These are phyloP conservation scores for Aporophyla lueneburgensis DNA, from an alignment of 2,888 invertebrate genomes.

Conservation along the genomic window DNA sequence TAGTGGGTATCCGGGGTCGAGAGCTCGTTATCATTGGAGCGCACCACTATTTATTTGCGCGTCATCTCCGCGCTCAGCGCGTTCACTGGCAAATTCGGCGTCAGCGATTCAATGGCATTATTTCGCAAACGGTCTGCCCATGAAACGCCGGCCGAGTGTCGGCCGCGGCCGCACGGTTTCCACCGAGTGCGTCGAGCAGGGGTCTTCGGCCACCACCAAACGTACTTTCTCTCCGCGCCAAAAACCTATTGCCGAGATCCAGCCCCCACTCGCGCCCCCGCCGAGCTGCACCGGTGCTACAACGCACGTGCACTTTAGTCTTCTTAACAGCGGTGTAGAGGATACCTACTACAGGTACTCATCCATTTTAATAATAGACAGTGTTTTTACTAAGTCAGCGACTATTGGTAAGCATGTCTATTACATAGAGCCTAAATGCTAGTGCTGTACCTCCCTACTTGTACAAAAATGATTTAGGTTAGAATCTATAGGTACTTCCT, in stretches of 20 bases:
- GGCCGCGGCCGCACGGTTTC: constrained; percentile 88
- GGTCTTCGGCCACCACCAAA: constrained; percentile 87
- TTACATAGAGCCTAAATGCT: not conserved
- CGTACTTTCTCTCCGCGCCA: constrained; percentile 86
- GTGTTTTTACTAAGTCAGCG: not conserved
- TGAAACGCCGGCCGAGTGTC: constrained; percentile 86
- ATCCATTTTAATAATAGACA: not conserved
- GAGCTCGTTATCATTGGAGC: constrained; percentile 73
- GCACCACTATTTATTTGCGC: constrained; percentile 86
- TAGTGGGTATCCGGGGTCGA: constrained; percentile 74
- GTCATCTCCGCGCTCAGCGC: constrained; percentile 84
- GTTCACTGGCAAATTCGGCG: constrained; percentile 84
- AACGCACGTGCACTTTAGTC: constrained; percentile 55
- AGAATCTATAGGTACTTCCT: too few species aligned
- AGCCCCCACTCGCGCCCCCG: constrained; percentile 67
- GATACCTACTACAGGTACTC: not conserved
- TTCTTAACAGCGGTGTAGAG: constrained; percentile 12
- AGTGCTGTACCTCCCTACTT: not conserved
- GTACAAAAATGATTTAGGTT: not conserved
- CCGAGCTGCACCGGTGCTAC: constrained; percentile 50
- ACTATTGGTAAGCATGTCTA: not conserved
- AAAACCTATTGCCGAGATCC: constrained; percentile 75
- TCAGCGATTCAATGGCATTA: constrained; percentile 85
- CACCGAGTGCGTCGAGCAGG: constrained; percentile 80
- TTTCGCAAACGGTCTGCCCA: constrained; percentile 84